Conservation (phyloP, 2,113 vertebrate genomes). For the Synodontis membranacea region DNA sequence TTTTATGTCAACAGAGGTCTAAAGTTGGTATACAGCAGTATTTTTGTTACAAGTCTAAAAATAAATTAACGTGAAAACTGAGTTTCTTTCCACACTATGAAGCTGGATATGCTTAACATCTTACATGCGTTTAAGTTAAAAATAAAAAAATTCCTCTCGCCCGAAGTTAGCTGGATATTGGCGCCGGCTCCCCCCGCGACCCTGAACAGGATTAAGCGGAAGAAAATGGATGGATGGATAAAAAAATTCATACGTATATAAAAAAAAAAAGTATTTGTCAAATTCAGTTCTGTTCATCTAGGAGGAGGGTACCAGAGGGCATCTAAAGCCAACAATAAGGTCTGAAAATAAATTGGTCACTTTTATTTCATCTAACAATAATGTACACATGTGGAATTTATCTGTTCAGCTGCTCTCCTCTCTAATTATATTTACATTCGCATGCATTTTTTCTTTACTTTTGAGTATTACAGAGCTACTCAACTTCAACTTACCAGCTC, state of each 20-base stretch:
- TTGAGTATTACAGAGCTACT: neutral
- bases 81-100: neutral
- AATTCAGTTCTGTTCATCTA: neutral
- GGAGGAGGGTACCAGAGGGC: neutral
- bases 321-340: neutral
- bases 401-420: neutral
- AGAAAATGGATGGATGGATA: no score
- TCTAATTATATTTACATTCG: neutral
- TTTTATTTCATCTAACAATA: conserved; percentile 8
- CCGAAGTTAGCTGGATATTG: no score
- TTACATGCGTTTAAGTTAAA: neutral
- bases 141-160: neutral
- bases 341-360: neutral
- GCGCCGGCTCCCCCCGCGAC: no score
- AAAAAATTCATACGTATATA: no score
- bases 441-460: neutral
- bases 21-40: neutral
- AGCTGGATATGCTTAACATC: neutral
- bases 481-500: neutral
- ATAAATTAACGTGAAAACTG: neutral
- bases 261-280: neutral
- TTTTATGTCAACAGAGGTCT: neutral
- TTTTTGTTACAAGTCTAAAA: neutral
- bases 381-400: neutral
- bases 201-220: no score